These are phyloP conservation scores for Spea multiplicata DNA, from an alignment of 2,113 vertebrate species.

Conservation along the genomic window DNA sequence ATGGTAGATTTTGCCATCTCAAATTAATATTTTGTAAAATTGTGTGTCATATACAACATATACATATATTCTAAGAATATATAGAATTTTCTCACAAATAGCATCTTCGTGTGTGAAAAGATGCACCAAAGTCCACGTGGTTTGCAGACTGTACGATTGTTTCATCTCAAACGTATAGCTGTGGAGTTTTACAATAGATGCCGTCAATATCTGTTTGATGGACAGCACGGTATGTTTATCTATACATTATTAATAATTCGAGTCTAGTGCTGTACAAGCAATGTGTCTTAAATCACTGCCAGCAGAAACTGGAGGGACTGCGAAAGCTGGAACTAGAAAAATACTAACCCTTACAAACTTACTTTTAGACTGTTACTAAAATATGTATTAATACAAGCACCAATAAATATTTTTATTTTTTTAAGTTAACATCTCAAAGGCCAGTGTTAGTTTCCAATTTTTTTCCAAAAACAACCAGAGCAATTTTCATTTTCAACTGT, in stretches of 20 bases:
- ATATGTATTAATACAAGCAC: too few species aligned
- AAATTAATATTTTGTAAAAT: too few species aligned
- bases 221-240: constrained; percentile 24
- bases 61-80: too few species aligned
- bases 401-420: too few species aligned
- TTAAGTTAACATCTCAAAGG: too few species aligned
- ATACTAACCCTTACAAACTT: not conserved
- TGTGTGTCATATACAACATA: too few species aligned
- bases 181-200: constrained; percentile 10
- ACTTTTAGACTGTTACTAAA: too few species aligned
- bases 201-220: constrained; percentile 12
- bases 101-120: not conserved
- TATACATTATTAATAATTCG: constrained; percentile 41
- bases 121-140: not conserved
- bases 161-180: constrained; percentile 8
- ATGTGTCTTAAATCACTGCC: not conserved
- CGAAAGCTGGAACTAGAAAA: not conserved
- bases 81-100: not conserved
- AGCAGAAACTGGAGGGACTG: constrained; percentile 6
- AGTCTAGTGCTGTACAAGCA: constrained; percentile 29
- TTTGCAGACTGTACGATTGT: constrained; percentile 17
- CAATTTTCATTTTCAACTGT: too few species aligned
- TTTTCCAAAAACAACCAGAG: too few species aligned
- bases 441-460: too few species aligned
- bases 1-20: too few species aligned